Conservation (phyloP, 2,797 vertebrate species). For the Oceanodroma leucorhoa region DNA sequence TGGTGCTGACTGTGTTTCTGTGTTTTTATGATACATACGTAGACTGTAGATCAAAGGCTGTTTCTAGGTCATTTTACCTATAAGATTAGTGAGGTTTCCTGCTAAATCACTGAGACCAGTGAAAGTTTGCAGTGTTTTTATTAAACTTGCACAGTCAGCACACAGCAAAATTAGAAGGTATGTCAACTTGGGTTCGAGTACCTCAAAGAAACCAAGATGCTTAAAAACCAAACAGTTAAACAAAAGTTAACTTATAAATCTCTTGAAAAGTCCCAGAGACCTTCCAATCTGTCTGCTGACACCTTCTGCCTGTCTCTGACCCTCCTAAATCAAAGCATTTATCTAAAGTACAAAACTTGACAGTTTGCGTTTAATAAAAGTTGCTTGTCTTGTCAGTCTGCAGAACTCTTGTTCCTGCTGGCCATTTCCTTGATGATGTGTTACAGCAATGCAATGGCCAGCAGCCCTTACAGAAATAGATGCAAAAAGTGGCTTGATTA, state of each 20-base stretch:
- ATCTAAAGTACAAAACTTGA: constrained; percentile 37
- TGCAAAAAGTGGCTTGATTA: neutral
- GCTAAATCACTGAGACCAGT: neutral
- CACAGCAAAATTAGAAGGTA: neutral
- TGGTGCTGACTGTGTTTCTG: neutral
- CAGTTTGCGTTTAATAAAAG: constrained; percentile 28
- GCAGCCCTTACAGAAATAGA: constrained; percentile 25
- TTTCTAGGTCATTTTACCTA: constrained; percentile 4
- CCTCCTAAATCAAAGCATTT: constrained; percentile 41
- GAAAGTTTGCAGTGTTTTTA: constrained; percentile 3
- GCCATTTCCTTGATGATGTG: constrained; percentile 13
- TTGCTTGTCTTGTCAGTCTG: constrained; percentile 5
- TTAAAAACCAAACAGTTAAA: constrained; percentile 21
- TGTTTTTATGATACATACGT: neutral
- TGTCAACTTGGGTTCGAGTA: neutral
- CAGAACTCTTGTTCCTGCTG: neutral
- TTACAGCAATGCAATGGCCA: neutral
- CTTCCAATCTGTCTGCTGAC: constrained; percentile 50
- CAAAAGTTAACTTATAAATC: constrained; percentile 29
- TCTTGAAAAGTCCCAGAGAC: constrained; percentile 41
- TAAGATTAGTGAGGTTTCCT: constrained; percentile 26
- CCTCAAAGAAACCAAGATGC: constrained; percentile 40
- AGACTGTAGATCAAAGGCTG: neutral
- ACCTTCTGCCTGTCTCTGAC: constrained; percentile 47
- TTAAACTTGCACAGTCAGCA: constrained; percentile 16